Base-by-base conservation (phyloP, 2,113 vertebrate genomes). In the Eubucco bourcierii region DNA sequence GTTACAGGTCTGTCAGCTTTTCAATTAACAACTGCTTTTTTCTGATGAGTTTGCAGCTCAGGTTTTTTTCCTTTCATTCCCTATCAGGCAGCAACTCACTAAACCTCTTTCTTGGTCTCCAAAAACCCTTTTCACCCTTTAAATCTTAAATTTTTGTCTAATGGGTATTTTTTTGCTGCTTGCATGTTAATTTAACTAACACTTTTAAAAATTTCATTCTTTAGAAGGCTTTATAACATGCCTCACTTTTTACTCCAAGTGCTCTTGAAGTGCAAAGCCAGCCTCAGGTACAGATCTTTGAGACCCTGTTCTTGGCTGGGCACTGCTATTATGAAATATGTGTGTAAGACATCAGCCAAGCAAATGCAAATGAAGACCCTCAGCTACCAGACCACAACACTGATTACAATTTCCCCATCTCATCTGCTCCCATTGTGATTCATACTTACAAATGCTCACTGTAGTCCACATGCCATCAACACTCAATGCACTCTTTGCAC, bases 21-120 rank as follows among this genome's bases (percentile, higher is more conserved):
- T 89, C 90, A 94, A 90, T 96, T 96, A 95, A 85, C 75, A 95
- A 85, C 86, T 85, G 20, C 11, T 1, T 94, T 96, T 89, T 94
- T 46, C 44, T 46, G 91, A 95, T 95, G 91, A 96, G 66, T 90
- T 71, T 94, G 95, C 96, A 96, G 74, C 81, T 92, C 81, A 61
- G n/a, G 2, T 27, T 41, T 65, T 68, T 50, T 31, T 21, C 15
- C 20, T 83, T 79, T 88, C 80, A 73, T 79, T 89, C 65, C 47
- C 84, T 16, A 70, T 33, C 31, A 55, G 56, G 47, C 23, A 1
- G 55, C 25, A 88, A 61, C 63, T 77, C 50, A 25, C 31, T 80
- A 82, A 90, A 80, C 56, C 72, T 64, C 44, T 52, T 64, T 88
- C 33, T 80, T 89, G 77, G 61, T 75, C 44, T 91, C 44, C 18